These are phyloP conservation scores for Hetaerina americana DNA, from an alignment of 1,140 invertebrate species.

Conservation along the genomic window DNA sequence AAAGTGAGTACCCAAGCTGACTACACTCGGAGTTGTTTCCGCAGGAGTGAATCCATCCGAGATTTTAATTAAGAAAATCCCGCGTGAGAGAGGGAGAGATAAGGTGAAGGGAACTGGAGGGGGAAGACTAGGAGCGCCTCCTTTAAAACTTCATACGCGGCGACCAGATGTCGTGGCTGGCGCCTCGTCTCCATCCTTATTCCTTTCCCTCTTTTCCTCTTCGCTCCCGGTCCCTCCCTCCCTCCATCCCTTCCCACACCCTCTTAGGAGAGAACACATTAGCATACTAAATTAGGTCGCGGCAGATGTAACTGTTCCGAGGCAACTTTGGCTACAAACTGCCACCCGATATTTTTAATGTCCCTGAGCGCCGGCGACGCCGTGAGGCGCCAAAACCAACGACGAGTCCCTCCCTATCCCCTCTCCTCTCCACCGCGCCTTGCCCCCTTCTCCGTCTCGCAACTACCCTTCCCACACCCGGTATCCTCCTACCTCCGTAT, in stretches of 20 bases:
- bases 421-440: too few species aligned
- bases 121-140: neutral
- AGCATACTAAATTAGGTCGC: constrained; percentile 9
- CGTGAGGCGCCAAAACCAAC: neutral
- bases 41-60: neutral
- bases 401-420: too few species aligned
- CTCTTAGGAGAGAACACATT: constrained; percentile 3
- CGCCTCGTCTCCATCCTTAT: neutral
- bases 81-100: neutral
- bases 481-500: too few species aligned
- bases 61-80: neutral
- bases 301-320: constrained; percentile 6
- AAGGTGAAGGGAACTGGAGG: neutral
- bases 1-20: too few species aligned
- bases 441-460: too few species aligned
- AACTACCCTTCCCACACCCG: too few species aligned
- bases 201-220: neutral
- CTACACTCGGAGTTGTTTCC: too few species aligned
- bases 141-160: neutral
- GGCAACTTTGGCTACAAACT: constrained; percentile 6
- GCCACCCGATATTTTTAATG: constrained; percentile 5
- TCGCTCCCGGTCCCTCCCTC: neutral
- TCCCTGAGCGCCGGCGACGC: neutral
- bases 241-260: neutral
- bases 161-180: neutral